phyloP scores from a whole-genome alignment of 1,140 invertebrate genomes.

The Papilio polyxenes region DNA sequence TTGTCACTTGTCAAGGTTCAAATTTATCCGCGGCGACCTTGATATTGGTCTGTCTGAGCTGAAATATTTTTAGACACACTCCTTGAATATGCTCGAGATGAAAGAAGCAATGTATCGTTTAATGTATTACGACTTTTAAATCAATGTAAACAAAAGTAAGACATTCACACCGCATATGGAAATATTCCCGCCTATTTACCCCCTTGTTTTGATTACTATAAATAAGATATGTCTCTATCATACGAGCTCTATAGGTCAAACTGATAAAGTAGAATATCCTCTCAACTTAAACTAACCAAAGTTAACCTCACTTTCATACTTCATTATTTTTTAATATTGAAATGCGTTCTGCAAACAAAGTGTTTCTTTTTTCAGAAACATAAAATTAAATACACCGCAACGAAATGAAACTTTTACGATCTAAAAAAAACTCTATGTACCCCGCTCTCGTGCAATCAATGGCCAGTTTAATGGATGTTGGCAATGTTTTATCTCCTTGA shows the following conservation, averaged over 20 bases:
- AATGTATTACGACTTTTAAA: slow-evolving; percentile 52
- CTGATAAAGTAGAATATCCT: too few species aligned
- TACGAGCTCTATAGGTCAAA: too few species aligned
- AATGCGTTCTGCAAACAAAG: not conserved
- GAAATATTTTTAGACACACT: slow-evolving; percentile 65
- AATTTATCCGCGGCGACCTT: slow-evolving; percentile 60
- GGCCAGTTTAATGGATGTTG: slow-evolving; percentile 9
- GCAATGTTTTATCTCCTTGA: slow-evolving; percentile 19
- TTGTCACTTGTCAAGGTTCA: slow-evolving; percentile 41
- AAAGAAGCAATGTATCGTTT: slow-evolving; percentile 58
- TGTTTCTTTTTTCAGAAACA: slow-evolving; percentile 44
- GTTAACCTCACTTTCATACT: too few species aligned
- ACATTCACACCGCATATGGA: too few species aligned
- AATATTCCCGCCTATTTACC: too few species aligned
- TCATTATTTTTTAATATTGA: not conserved
- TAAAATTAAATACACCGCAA: slow-evolving; percentile 35
- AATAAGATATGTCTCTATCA: too few species aligned
- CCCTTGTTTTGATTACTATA: too few species aligned
- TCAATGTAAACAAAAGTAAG: not conserved
- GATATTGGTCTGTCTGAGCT: slow-evolving; percentile 65
- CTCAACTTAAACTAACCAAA: too few species aligned
- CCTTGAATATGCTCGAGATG: slow-evolving; percentile 49
- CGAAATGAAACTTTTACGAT: slow-evolving; percentile 24
- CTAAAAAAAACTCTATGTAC: slow-evolving; percentile 3
- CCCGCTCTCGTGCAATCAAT: slow-evolving; percentile 8